These are phyloP conservation scores for Chrysomallon squamiferum DNA, from an alignment of 1,140 invertebrate genomes.

Conservation along the genomic window DNA sequence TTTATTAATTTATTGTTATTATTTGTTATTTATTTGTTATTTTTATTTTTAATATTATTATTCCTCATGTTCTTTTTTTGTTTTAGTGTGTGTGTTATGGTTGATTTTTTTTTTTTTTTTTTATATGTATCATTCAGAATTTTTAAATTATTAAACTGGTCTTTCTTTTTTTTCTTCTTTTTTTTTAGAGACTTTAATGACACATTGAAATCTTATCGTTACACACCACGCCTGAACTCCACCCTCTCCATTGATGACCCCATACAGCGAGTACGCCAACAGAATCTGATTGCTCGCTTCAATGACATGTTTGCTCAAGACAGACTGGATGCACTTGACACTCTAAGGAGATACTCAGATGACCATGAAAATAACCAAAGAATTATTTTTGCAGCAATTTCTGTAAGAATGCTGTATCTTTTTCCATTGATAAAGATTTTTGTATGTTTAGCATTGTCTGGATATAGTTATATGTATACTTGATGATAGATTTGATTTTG, in stretches of 20 bases:
- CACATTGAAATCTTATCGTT: conserved; percentile 38
- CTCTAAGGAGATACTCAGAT: conserved; percentile 53
- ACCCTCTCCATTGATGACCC: conserved; percentile 55
- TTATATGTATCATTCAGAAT: no score
- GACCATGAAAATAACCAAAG: conserved; percentile 62
- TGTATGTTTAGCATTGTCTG: background rate
- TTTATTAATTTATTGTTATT: no score
- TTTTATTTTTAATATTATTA: no score
- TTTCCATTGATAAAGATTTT: background rate
- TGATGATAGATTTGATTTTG: no score
- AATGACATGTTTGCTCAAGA: conserved; percentile 61
- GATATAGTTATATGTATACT: background rate
- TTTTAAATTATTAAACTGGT: no score
- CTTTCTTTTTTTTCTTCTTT: no score
- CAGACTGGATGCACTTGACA: conserved; percentile 61
- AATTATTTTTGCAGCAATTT: conserved; percentile 57
- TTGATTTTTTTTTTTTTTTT: no score
- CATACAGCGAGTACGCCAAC: conserved; percentile 58
- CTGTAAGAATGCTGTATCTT: conserved; percentile 33
- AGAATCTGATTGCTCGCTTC: conserved; percentile 54
- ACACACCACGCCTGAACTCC: conserved; percentile 46
- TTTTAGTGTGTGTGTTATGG: no score
- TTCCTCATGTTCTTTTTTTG: no score
- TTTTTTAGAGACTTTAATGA: conserved; percentile 31
- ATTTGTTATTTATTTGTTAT: no score